Conservation (phyloP, 2,797 vertebrate genomes). For the Pseudomugil gertrudae region DNA sequence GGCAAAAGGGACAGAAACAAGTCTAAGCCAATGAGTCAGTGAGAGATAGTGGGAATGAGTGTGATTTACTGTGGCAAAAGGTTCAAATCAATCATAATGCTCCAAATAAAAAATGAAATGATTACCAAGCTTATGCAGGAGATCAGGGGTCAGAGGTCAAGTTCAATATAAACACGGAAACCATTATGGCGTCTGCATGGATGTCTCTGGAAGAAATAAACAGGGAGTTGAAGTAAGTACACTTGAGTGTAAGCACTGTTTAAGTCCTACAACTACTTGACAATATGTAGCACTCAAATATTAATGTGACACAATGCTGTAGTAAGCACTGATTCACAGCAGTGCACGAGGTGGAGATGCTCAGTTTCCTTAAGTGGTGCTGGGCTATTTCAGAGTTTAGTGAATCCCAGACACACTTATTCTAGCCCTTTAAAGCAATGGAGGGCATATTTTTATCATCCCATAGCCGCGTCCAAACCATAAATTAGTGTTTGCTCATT, state of each 20-base stretch:
- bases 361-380: constrained; percentile 74
- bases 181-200: constrained; percentile 92
- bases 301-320: constrained; percentile 80
- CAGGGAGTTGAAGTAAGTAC: constrained; percentile 95
- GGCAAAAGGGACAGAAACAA: constrained; percentile 19
- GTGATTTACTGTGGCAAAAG: constrained; percentile 70
- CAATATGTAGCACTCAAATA: constrained; percentile 82
- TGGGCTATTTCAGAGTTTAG: constrained; percentile 76
- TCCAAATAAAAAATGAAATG: constrained; percentile 99
- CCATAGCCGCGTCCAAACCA: constrained; percentile 65
- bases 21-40: constrained; percentile 23
- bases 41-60: constrained; percentile 52
- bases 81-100: constrained; percentile 81
- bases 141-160: constrained; percentile 99
- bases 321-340: constrained; percentile 77
- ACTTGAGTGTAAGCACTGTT: constrained; percentile 79
- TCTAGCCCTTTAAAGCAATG: constrained; percentile 75
- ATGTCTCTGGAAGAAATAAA: constrained; percentile 99
- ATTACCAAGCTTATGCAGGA: constrained; percentile 99
- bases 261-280: constrained; percentile 78
- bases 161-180: constrained; percentile 99
- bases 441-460: constrained; percentile 82
- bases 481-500: constrained; percentile 83
- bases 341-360: constrained; percentile 53
- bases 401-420: constrained; percentile 75